phyloP scores from a whole-genome alignment of 1,140 invertebrate species.

The Anastrepha obliqua region DNA sequence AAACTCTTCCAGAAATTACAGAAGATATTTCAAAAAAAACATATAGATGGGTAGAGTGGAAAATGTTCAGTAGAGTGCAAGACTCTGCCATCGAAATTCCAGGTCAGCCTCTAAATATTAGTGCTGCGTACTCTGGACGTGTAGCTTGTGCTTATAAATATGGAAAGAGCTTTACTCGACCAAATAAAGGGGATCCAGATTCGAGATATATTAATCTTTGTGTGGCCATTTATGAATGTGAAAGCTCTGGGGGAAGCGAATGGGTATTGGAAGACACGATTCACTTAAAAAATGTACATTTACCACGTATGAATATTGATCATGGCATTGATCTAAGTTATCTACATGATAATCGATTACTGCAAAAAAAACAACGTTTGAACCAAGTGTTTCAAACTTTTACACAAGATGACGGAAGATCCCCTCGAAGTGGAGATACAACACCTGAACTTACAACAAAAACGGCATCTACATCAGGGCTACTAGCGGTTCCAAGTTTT shows the following conservation, averaged over 20 bases:
- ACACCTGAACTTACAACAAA: slow-evolving; percentile 72
- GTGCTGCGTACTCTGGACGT: slow-evolving; percentile 96
- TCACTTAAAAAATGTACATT: slow-evolving; percentile 89
- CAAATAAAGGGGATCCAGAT: slow-evolving; percentile 85
- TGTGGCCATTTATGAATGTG: slow-evolving; percentile 99
- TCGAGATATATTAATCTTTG: slow-evolving; percentile 93
- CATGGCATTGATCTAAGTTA: slow-evolving; percentile 89
- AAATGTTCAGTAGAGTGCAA: slow-evolving; percentile 88
- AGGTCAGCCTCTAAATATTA: slow-evolving; percentile 92
- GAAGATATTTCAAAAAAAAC: slow-evolving; percentile 76
- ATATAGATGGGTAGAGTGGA: slow-evolving; percentile 92
- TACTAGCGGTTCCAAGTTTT: slow-evolving; percentile 93
- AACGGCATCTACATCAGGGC: slow-evolving; percentile 75
- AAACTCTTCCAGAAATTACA: slow-evolving; percentile 70
- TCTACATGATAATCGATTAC: slow-evolving; percentile 86
- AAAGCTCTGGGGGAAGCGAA: slow-evolving; percentile 97
- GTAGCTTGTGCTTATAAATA: slow-evolving; percentile 97
- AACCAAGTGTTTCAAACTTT: slow-evolving; percentile 82
- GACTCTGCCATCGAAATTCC: slow-evolving; percentile 91
- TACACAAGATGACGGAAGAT: slow-evolving; percentile 78
- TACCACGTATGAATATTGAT: slow-evolving; percentile 87
- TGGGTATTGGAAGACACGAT: slow-evolving; percentile 99
- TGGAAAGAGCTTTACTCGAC: slow-evolving; percentile 88
- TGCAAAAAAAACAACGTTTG: slow-evolving; percentile 85
- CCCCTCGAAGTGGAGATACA: slow-evolving; percentile 76